Base-by-base conservation (phyloP, 2,113 vertebrate genomes). In the Oryzias celebensis region DNA sequence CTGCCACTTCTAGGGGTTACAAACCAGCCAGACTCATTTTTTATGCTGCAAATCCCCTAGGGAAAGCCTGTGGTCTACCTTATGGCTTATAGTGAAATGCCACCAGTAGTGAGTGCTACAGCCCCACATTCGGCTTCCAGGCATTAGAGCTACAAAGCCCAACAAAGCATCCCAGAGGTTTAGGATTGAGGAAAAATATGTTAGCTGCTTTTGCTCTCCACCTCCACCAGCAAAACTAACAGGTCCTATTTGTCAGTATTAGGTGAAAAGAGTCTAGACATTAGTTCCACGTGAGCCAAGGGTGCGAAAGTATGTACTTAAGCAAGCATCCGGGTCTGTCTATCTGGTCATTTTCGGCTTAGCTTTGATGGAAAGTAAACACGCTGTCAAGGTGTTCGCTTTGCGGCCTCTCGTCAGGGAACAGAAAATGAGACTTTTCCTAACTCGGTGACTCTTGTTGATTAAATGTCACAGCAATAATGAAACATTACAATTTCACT, bases 381-480 rank as follows among this genome's bases (percentile, higher is more conserved):
- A 77, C 57, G 61, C 50, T 54, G 47, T 62, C 52, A 58, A 61
- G 50, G 20, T 20, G 52, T 17, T 62, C 52, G 63, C 28, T 50
- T 0, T 14, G 23, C 36, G 23, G 45, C 55, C 56, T 41, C 22
- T 57, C 64, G 68, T 58, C 43, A 15, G 45, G 12, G 53, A 78
- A 57, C n/a, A 49, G 15, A 54, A 72, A 90, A 79, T 77, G n/a
- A 47, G 78, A 75, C 69, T 80, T 56, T 87, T 88, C 77, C 69
- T 66, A 85, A 71, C 57, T 65, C 61, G 46, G 58, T 85, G 73
- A 88, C 81, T 78, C 74, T 68, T 68, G 76, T 68, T 90, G 87
- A 91, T 90, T 89, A 88, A 91, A 92, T 91, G 88, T 88, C 87
- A 89, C 78, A 73, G 68, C 47, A 82, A 78, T 91, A 88, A 90